Evolutionary conservation across 2,113 vertebrate genomes (phyloP), one percentile per base, ranked within the genome.

Genomic region (Crotalus horridus): DNA sequence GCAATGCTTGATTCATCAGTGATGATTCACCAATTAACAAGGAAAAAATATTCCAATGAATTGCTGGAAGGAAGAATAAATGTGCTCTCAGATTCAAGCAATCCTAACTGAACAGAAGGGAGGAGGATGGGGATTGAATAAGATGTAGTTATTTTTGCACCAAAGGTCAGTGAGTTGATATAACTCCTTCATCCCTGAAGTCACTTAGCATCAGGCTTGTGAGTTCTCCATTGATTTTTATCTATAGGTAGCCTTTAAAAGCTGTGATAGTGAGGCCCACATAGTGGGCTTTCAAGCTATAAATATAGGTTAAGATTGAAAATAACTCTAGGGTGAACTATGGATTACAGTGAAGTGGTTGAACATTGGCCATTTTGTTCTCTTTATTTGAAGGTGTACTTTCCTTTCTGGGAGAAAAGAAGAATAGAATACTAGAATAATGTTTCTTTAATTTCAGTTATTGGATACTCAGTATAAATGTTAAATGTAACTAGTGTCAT

Each of bases 141-240:
- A 12, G 21, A 51, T 15, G n/a, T 59, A 94, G 93, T 90, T 93
- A 95, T 95, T 95, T 95, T 95, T 95, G 92, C 89, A 91, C 91
- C 91, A 95, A 95, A 97, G 95, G 97, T 95, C 95, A 93, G 90
- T 17, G 53, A 91, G 91, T 94, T 95, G 92, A 95, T 96, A 95
- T 94, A 90, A 85, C 86, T 8, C 93, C 95, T 95, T 95, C 95
- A 93, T 93, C 93, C 94, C 90, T 95, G 46, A 89, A 87, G 61
- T 89, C 93, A 61, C 64, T 97, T 94, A 95, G 59, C 93, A 93
- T 93, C 95, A 92, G 91, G 93, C 87, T 87, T 64, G 93, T 74
- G 94, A 91, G 93, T 93, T 96, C 95, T 92, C 85, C 94, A 97
- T 96, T 92, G 95, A 95, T 97, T 97, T 96, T 95, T 96, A 91